Conservation (phyloP, 1,140 invertebrate genomes). For the Drosophila subpulchrella region DNA sequence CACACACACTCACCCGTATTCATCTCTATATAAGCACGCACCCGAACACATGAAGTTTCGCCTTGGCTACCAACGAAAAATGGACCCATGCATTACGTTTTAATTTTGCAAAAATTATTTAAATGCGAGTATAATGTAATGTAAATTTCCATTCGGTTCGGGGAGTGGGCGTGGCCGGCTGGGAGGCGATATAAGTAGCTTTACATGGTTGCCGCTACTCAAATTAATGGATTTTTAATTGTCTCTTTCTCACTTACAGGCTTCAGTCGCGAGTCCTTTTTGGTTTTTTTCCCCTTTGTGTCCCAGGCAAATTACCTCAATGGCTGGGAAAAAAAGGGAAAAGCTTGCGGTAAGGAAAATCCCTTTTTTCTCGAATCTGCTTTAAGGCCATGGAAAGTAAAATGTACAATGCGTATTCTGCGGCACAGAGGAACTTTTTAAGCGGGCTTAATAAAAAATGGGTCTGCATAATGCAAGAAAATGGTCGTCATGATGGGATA, state of each 20-base stretch:
- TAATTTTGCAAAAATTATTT: constrained; percentile 82
- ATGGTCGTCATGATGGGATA: constrained; percentile 27
- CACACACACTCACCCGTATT: constrained; percentile 1
- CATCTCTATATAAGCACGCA: neutral
- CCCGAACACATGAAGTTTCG: constrained; percentile 19
- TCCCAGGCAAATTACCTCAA: constrained; percentile 50
- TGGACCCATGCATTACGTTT: constrained; percentile 71
- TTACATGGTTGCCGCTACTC: constrained; percentile 78
- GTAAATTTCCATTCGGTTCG: constrained; percentile 71
- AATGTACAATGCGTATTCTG: constrained; percentile 38
- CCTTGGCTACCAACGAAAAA: constrained; percentile 26
- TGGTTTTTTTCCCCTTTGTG: constrained; percentile 18
- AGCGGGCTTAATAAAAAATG: constrained; percentile 20
- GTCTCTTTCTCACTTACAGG: constrained; percentile 80
- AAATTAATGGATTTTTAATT: constrained; percentile 84
- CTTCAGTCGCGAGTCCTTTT: constrained; percentile 25
- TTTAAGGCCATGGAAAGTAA: constrained; percentile 33
- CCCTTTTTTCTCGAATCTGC: constrained; percentile 12
- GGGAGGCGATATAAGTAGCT: constrained; percentile 72
- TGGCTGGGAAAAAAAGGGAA: neutral
- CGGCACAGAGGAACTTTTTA: neutral
- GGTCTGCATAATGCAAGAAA: constrained; percentile 36
- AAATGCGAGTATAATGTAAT: constrained; percentile 81
- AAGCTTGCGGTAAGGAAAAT: constrained; percentile 16
- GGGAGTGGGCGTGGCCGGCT: constrained; percentile 13